Evolutionary conservation across 1,140 invertebrate genomes (phyloP).

Genomic region (Neodiprion pinetum): DNA sequence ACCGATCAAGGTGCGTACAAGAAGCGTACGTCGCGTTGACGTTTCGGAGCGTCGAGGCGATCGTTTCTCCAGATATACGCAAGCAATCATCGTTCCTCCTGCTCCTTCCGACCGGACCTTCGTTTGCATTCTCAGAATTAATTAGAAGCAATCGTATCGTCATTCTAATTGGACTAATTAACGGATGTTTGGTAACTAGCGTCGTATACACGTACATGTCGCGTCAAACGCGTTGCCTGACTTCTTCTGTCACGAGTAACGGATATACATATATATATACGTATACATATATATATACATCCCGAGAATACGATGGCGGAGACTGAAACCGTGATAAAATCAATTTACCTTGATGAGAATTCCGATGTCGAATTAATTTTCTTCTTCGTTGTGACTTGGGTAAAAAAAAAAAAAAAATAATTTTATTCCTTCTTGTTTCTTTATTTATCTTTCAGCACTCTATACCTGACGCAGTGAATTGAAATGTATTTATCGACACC

Average conservation of each 20-base stretch:
- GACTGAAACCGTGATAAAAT: conserved; percentile 17
- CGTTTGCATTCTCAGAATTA: conserved; percentile 41
- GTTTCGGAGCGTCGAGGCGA: conserved; percentile 20
- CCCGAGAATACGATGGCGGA: background rate
- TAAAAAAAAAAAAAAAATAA: too few species aligned
- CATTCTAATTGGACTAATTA: conserved; percentile 57
- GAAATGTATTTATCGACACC: too few species aligned
- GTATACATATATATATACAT: conserved; percentile 4
- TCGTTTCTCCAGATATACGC: conserved; percentile 34
- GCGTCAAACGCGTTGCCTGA: conserved; percentile 17
- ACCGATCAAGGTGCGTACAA: conserved; percentile 8
- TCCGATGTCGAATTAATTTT: background rate
- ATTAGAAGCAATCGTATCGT: conserved; percentile 50
- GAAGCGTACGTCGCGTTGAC: background rate
- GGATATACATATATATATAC: background rate
- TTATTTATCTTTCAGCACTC: too few species aligned
- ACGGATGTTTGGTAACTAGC: conserved; percentile 29
- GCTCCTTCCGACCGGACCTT: conserved; percentile 32
- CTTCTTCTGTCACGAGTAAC: conserved; percentile 1
- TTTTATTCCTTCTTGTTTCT: too few species aligned
- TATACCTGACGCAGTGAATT: too few species aligned
- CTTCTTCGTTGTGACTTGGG: too few species aligned
- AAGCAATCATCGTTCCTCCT: conserved; percentile 30
- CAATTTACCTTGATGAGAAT: conserved; percentile 12
- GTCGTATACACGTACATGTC: conserved; percentile 8